Conservation (phyloP, 2,888 invertebrate genomes). For the Agrypnus murinus region DNA sequence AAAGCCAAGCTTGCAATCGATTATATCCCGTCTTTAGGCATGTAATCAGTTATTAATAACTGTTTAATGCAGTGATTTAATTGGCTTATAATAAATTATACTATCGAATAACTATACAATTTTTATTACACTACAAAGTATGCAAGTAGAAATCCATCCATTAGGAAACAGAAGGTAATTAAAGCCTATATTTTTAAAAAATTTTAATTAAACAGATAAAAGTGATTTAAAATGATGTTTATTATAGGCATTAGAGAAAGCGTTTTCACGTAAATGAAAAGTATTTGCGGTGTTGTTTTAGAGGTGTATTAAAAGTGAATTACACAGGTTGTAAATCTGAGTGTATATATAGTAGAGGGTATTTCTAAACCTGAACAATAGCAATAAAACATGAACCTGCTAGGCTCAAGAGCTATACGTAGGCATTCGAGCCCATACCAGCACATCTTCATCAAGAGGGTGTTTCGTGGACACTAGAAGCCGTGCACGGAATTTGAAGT, state of each 20-base stretch:
- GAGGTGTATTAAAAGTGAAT: slow-evolving; percentile 39
- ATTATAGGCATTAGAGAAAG: neutral
- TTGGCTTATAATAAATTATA: no score
- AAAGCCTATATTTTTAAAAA: no score
- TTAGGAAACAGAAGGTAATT: no score
- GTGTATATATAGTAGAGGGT: slow-evolving; percentile 37
- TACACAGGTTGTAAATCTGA: slow-evolving; percentile 42
- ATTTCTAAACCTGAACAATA: slow-evolving; percentile 49
- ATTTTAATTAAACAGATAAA: slow-evolving; percentile 5
- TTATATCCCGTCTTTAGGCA: no score
- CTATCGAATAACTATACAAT: no score
- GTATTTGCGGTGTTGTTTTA: slow-evolving; percentile 19
- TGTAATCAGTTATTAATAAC: no score
- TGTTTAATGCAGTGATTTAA: no score
- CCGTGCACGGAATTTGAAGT: slow-evolving; percentile 46
- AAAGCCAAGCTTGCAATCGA: no score
- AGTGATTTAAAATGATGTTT: slow-evolving; percentile 15
- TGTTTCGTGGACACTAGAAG: slow-evolving; percentile 47
- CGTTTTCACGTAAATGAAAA: slow-evolving; percentile 2
- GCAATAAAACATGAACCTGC: slow-evolving; percentile 48
- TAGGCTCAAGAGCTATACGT: slow-evolving; percentile 45
- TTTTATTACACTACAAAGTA: no score
- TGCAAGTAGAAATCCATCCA: no score
- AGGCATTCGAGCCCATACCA: slow-evolving; percentile 41
- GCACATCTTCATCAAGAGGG: slow-evolving; percentile 52